Percentiles rank a stretch among this genome's conserved stretches.
Conservation (phyloP, 2,113 vertebrate species). For the Rhinolophus sinicus region DNA sequence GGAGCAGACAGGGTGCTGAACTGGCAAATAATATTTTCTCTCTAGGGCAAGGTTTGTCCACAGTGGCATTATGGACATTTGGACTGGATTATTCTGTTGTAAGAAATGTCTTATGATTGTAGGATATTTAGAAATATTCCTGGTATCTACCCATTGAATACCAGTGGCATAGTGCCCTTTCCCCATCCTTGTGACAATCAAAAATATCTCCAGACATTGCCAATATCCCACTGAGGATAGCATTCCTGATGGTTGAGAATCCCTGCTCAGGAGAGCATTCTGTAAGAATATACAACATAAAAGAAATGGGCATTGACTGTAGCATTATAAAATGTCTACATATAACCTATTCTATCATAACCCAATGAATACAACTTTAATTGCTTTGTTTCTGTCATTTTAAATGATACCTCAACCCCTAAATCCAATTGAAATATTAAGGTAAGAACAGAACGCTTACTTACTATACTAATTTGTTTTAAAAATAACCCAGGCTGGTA, state of each 20-base stretch:
- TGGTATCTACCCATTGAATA: not conserved
- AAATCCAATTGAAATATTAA: slow-evolving; percentile 63
- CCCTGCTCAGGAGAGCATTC: not conserved
- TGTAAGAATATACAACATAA: not conserved
- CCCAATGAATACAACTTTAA: slow-evolving; percentile 10
- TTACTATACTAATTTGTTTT: slow-evolving; percentile 58
- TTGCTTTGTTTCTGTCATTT: not conserved
- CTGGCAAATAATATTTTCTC: not conserved
- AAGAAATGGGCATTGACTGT: not conserved
- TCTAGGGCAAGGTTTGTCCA: not conserved
- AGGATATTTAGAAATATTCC: not conserved
- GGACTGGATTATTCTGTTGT: not conserved
- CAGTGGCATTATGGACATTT: not conserved
- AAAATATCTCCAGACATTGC: not conserved
- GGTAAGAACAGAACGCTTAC: slow-evolving; percentile 36
- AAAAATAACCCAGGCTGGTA: slow-evolving; percentile 43
- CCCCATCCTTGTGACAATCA: not conserved
- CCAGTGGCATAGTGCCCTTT: not conserved
- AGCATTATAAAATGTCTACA: not conserved
- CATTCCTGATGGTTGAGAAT: not conserved
- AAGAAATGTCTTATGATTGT: not conserved
- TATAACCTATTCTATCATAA: not conserved
- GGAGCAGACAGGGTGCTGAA: not conserved
- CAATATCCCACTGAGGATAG: not conserved
- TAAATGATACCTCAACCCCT: not conserved